Evolutionary conservation across 2,888 invertebrate genomes (phyloP), one percentile per base, ranked within the genome.

Genomic region (Scaeva pyrastri): DNA sequence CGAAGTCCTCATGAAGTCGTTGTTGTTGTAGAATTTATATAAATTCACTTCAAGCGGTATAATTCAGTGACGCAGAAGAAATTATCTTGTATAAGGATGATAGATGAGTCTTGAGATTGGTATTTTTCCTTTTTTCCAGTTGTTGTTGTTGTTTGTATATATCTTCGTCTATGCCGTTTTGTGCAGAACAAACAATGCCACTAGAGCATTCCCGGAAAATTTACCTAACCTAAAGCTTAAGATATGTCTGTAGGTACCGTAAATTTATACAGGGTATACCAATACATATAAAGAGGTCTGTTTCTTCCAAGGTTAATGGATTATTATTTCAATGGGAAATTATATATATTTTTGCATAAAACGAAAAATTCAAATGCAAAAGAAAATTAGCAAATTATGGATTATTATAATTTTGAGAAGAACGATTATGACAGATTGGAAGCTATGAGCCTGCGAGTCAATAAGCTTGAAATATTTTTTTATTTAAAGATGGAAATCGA

Each of bases 31-130:
- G 70, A 50, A 76, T 50, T 36, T 31, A 50, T 36, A 85, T 85
- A 85, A 85, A 81, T 81, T 85, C 81, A 85, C 81, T 85, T 81
- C 62, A 70, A 81, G 76, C 76, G 76, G 76, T 85, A 77, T 68
- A 52, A 85, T 85, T 81, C 76, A 85, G 72, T 85, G 85, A 85
- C 85, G 85, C 81, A 81, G 52, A 76, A 58, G 58, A 73, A 60
- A 55, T 55, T 81, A 77, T 73, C 76, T 81, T 76, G 55, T 81
- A 60, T 60, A 68, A 68, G 60, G 81, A 85, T 85, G 85, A 85
- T 81, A 73, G 81, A 85, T 85, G 85, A 81, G 81, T 85, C 72
- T 77, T 21, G 76, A 77, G 81, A 77, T 81, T 81, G 81, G 72
- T 77, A 78, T 74, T 58, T 21, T 36, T 58, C 10, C 39, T 78